Evolutionary conservation across 2,888 invertebrate species (phyloP).

Genomic region (Lacanobia wlatinum): DNA sequence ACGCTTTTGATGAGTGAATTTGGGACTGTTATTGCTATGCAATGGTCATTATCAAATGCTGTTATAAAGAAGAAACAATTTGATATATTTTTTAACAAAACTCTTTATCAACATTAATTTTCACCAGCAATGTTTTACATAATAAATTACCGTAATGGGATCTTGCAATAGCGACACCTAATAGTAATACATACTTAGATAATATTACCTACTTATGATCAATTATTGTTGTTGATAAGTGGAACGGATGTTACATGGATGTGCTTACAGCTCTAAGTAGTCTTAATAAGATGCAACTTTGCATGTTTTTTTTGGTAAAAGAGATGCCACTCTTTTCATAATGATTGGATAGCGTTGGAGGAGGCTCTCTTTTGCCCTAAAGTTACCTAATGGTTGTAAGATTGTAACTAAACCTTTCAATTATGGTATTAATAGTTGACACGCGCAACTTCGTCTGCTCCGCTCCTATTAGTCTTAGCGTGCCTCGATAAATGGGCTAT

Average conservation of each 20-base stretch:
- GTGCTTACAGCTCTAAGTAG: constrained; percentile 13
- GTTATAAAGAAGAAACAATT: too few species aligned
- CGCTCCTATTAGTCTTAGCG: too few species aligned
- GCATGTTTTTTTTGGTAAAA: constrained; percentile 3
- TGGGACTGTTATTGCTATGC: too few species aligned
- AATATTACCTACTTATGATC: constrained; percentile 40
- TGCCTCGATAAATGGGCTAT: too few species aligned
- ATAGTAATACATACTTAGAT: constrained; percentile 38
- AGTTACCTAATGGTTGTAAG: too few species aligned
- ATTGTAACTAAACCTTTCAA: too few species aligned
- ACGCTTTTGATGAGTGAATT: too few species aligned
- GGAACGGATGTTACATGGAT: constrained; percentile 73
- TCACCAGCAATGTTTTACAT: constrained; percentile 9
- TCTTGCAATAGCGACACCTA: constrained; percentile 23
- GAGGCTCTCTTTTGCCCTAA: background rate
- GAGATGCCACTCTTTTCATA: constrained; percentile 18
- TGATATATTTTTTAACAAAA: too few species aligned
- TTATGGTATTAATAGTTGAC: too few species aligned
- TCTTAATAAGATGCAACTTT: constrained; percentile 29
- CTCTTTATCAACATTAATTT: background rate
- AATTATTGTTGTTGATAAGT: constrained; percentile 62
- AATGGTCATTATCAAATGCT: too few species aligned
- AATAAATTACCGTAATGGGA: constrained; percentile 1
- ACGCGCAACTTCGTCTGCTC: too few species aligned
- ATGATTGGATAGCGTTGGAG: constrained; percentile 21